Evolutionary conservation across 2,888 invertebrate species (phyloP).

Genomic region (Lottia gigantea): DNA sequence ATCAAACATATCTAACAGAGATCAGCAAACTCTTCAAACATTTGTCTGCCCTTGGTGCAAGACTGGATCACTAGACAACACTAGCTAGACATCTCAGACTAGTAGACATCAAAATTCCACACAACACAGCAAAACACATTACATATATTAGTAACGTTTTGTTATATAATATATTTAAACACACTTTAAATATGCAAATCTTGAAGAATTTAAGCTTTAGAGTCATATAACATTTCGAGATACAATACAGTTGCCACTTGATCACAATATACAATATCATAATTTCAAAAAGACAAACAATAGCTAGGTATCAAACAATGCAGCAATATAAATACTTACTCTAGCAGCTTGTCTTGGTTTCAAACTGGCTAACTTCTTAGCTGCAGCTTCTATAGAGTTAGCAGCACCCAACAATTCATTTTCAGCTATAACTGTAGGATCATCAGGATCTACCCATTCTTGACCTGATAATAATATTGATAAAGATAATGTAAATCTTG

Average conservation of each 20-base stretch:
- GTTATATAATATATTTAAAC: too few relatives aligned
- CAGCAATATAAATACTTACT: slow-evolving; percentile 71
- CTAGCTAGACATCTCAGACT: too few relatives aligned
- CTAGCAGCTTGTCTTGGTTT: slow-evolving; percentile 84
- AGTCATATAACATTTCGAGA: too few relatives aligned
- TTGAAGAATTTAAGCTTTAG: too few relatives aligned
- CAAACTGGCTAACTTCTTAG: slow-evolving; percentile 91
- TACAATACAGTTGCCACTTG: too few relatives aligned
- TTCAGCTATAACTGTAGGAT: slow-evolving; percentile 97
- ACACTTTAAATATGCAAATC: too few relatives aligned
- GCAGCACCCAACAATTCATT: slow-evolving; percentile 97
- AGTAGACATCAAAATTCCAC: too few relatives aligned
- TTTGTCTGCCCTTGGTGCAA: slow-evolving; percentile 21
- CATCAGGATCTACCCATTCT: slow-evolving; percentile 96
- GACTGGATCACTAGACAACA: background rate
- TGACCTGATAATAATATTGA: slow-evolving; percentile 72
- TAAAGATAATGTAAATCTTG: background rate
- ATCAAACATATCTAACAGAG: slow-evolving; percentile 99
- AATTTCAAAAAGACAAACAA: background rate
- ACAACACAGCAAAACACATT: too few relatives aligned
- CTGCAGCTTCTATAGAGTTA: slow-evolving; percentile 97
- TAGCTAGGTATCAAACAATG: background rate
- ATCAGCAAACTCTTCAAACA: slow-evolving; percentile 28
- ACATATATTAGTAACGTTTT: too few relatives aligned
- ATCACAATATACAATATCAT: too few relatives aligned